Evolutionary conservation across 2,113 vertebrate species (phyloP), one percentile per base, ranked within the genome.

Genomic region (Anarrhichthys ocellatus): DNA sequence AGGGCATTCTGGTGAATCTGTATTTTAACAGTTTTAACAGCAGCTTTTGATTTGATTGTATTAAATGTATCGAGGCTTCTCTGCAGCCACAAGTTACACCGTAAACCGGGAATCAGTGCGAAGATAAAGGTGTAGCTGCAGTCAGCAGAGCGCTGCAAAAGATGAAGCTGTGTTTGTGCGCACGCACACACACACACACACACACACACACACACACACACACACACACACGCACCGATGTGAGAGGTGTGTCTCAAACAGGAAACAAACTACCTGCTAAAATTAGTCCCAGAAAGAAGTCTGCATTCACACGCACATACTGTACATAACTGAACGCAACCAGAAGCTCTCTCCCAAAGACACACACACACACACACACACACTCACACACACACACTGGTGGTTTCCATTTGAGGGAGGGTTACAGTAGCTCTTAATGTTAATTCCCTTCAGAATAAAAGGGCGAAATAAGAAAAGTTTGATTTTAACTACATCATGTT

Each of bases 251-350:
- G 81, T 70, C 59, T 67, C 52, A 5, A 83, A 72, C 80, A 72
- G 84, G 80, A 88, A 85, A 72, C 65, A 81, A 80, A 82, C 80
- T 71, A 82, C 67, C 66, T 73, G 75, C 84, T 90, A 84, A 81
- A 87, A 85, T 85, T 91, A 87, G 81, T 42, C 1, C 8, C 64
- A 9, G 40, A 67, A 46, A 67, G 64, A 67, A 29, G 2, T 50
- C 27, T 50, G 42, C 44, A 48, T 50, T 69, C 66, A 69, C 42
- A 68, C 66, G 6, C 42, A 42, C n/a, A 27, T 1, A 64, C 34
- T 38, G 34, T 11, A 62, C 59, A 62, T 36, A 61, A 6, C 61
- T 56, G 66, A 78, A 79, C 72, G 50, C 27, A 71, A 50, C 15
- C 32, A 24, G 22, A 5, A 13, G 10, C 56, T 4, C 38, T 27